Evolutionary conservation across 2,888 invertebrate species (phyloP), one percentile per base, ranked within the genome.

Genomic region (Apomyelois bistriatella): DNA sequence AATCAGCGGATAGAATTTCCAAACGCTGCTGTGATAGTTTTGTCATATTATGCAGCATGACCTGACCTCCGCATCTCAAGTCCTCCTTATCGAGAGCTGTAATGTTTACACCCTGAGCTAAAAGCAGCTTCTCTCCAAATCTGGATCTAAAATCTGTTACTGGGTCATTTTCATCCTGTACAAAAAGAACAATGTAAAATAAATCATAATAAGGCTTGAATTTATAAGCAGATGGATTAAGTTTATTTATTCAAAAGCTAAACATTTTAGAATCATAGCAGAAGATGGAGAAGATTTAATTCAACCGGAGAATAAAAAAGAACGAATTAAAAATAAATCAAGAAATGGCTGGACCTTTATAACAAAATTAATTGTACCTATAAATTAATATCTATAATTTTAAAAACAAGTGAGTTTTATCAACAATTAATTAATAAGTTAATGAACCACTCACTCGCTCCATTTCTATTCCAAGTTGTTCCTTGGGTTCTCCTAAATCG

Each of bases 401-500:
- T n/a, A n/a, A n/a, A n/a, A n/a, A n/a, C n/a, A n/a, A n/a, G n/a
- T n/a, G n/a, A n/a, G n/a, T n/a, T n/a, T n/a, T n/a, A n/a, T n/a
- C n/a, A n/a, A n/a, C n/a, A n/a, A n/a, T n/a, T 32, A 32, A 32
- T 32, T 3, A 32, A 9, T 32, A 4, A 4, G 2, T 32, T 37
- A 13, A 15, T 32, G 7, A 13, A 10, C 16, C 12, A 53, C 81
- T 75, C 64, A 91, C 91, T 70, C 92, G 89, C 76, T 94, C 94
- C 80, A 95, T 91, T 87, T 95, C 95, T 59, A 95, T 94, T 48
- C 95, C 95, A 55, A 95, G 86, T 68, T 94, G 94, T 79, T 95
- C 95, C 48, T 93, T 93, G 6, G 95, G 94, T 66, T 94, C 94
- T 46, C 94, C 94, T 58, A 95, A 86, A 75, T 94, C 94, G 17